Evolutionary conservation across 2,888 invertebrate species (phyloP), one percentile per base, ranked within the genome.

Genomic region (Aphodius sticticus): DNA sequence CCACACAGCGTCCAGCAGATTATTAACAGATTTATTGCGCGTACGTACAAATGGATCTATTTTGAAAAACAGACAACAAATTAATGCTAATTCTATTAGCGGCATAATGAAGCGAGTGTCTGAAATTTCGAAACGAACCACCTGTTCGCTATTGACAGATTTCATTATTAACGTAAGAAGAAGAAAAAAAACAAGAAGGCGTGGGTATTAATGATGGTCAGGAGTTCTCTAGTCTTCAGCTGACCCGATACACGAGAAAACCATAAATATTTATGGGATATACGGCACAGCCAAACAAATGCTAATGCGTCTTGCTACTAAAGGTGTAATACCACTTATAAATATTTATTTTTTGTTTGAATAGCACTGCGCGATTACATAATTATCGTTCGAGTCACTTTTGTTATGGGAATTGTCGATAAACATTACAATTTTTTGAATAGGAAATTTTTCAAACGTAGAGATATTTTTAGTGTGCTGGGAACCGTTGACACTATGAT

Each of bases 271-370:
- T 53, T 53, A 53, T 53, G 53, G 53, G 53, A 53, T 12, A 53
- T 53, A 53, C 53, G 7, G 53, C 53, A 9, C 53, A 53, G 53
- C 74, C 74, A 74, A 74, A 74, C 74, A 74, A 74, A 74, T 74
- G 74, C 74, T 74, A 74, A 74, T 74, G 74, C 37, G 37, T 74
- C 37, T 74, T 36, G 37, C 74, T 74, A 74, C 74, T 74, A 74
- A 74, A 74, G 74, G 74, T 74, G 74, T 74, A 74, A 74, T 74
- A 37, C 74, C 36, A 74, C 37, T 74, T 37, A 74, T 74, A 74
- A 74, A 74, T 74, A 74, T 74, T 74, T 74, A 74, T 74, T 74
- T 74, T 53, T 53, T 74, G 36, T 37, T 74, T 74, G 74, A 74
- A 74, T 37, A 74, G 15, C 74, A 74, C 74, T 35, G 37, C 36